Base-by-base conservation (phyloP, 2,888 invertebrate genomes). In the Melieria picta region DNA sequence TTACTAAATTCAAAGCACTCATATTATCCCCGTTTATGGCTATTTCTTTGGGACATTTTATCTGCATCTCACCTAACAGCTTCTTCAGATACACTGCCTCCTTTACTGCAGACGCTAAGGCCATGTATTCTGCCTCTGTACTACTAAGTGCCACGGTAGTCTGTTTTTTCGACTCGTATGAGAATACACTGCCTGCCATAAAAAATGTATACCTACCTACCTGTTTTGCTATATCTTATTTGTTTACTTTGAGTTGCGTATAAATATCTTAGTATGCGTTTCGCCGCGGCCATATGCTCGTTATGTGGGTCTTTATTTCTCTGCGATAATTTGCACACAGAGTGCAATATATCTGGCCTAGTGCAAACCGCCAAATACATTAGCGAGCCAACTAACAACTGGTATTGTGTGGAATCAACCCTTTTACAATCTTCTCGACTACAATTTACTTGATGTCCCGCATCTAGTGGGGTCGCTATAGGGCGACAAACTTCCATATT, bases 261-360 rank as follows among this genome's bases (percentile, higher is more conserved):
- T 4, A 62, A 42, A 61, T 71, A 74, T 57, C 48, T 47, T 56
- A 76, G 55, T 9, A 76, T 42, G 16, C 71, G 75, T 55, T 77
- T 77, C 5, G 69, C 69, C 9, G 72, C 75, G 11, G 47, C 61
- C 10, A 69, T n/a, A 62, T 79, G 77, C 64, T 75, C 77, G 7
- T 7, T 10, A 61, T 77, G 74, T 5, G 77, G 75, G 58, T 77
- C 46, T 11, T 48, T 47, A 72, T 77, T 78, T n/a, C 75, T 55
- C 48, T 78, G 78, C 4, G 75, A 68, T 5, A 77, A 60, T 58
- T 75, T 76, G 1, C 74, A 75, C 0, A 77, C 74, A 2, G 78
- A 77, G 48, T 77, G 78, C 5, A 76, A 10, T 6, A 77, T 78
- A 30, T 77, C 77, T 7, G 77, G 74, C 0, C 77, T 71, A 3